Evolutionary conservation across 2,888 invertebrate genomes (phyloP), one percentile per base, ranked within the genome.

Genomic region (Linnaemya tessellans): DNA sequence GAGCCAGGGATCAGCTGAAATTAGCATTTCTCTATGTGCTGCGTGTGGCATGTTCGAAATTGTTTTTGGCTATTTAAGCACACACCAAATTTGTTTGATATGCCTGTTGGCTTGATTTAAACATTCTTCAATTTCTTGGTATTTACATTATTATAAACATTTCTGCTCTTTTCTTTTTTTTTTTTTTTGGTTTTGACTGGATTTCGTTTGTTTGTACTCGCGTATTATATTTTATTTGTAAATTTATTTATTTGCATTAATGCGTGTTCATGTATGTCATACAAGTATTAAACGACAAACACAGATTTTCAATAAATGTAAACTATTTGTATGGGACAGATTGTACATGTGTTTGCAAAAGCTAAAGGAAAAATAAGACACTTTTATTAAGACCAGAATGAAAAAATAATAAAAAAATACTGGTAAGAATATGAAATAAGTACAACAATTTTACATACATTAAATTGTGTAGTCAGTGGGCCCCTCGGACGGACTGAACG

Each of bases 281-380:
- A 85, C 85, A 85, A 70, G 85, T 82, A 85, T 85, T 82, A 82
- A 85, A 78, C 65, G 70, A 71, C 71, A 79, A 83, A 85, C 85
- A 85, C 70, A 85, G 85, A 80, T 85, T 80, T 85, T 85, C 85
- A 85, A 85, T 85, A 85, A 85, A 85, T 85, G 85, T 85, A 15
- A 80, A 85, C 82, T 74, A 85, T 85, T 85, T 75, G 85, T 75
- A 78, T 70, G 65, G 30, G 74, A 71, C 62, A 77, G 41, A 58
- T 83, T 78, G 71, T 65, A 78, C 82, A 82, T 77, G 71, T 73
- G 58, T 82, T 78, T 54, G 51, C 10, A 18, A 62, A 62, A 62
- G n/a, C 68, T 51, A 38, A 78, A 68, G 58, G 67, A 70, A 49
- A 49, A 38, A 38, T 15, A 49, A 30, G 30, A 30, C 1, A 43